phyloP scores from a whole-genome alignment of 2,113 vertebrate genomes.

The Paradisaea rubra region DNA sequence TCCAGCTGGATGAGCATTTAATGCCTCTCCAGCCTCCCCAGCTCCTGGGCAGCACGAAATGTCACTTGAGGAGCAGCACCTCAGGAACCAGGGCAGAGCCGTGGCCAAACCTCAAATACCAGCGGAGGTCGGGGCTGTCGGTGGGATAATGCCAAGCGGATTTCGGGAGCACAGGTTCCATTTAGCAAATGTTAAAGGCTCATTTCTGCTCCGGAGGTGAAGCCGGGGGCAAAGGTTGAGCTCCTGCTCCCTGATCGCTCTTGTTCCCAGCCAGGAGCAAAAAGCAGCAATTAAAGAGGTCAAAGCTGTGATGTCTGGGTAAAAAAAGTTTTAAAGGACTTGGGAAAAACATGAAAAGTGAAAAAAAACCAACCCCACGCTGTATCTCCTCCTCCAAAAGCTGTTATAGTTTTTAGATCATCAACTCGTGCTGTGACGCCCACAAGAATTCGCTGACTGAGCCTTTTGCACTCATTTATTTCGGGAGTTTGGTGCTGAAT shows the following conservation, averaged over 20 bases:
- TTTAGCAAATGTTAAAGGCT: neutral
- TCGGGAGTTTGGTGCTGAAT: neutral
- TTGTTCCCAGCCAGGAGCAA: neutral
- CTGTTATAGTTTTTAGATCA: neutral
- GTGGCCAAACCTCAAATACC: neutral
- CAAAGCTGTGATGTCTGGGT: neutral
- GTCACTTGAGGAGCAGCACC: neutral
- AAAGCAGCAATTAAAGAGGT: neutral
- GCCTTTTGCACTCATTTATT: neutral
- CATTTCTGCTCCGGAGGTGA: neutral
- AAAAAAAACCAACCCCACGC: neutral
- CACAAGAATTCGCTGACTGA: neutral
- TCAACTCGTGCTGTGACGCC: neutral
- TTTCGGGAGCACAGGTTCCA: neutral
- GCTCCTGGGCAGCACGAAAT: neutral
- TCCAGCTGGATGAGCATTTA: neutral
- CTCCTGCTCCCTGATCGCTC: neutral
- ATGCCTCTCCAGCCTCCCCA: neutral
- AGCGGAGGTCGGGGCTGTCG: neutral
- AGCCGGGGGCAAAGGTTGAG: neutral
- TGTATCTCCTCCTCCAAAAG: neutral
- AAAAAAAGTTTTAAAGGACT: neutral
- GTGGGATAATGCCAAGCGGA: neutral
- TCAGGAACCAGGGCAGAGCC: neutral
- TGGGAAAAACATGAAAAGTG: neutral